Base-by-base conservation (phyloP, 2,888 invertebrate genomes). In the Cataglyphis albicans region DNA sequence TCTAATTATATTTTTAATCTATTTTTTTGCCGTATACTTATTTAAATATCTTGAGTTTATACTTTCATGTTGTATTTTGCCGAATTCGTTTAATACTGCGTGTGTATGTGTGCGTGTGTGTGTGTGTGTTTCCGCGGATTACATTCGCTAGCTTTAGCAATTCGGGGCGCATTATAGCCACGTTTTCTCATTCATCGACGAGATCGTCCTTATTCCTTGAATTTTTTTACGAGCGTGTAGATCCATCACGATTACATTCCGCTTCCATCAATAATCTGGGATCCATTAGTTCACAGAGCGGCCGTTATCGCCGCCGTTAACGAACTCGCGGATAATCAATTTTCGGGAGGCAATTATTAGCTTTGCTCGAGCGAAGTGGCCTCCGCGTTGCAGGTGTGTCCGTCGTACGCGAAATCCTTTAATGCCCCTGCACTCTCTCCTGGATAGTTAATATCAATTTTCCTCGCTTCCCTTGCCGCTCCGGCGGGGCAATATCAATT, bases 311-410 rank as follows among this genome's bases (percentile, higher is more conserved):
- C 83, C 67, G n/a, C 87, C 86, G 89, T 90, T 91, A 92, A 92
- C 91, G 91, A 92, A 92, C 88, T 88, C 84, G 59, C 87, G 86
- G 85, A 84, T 92, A 91, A 91, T 92, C 91, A 92, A 92, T 91
- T 92, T 90, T 86, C 80, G 73, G 64, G 88, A 87, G 90, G 89
- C 91, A 92, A 94, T 93, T 92, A 93, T 92, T 91, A 91, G 90
- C 91, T 91, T 87, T 85, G 84, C 83, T 81, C 82, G 81, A 74
- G 57, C 86, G 73, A 74, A 67, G 29, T 18, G 73, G 21, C 32
- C 55, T 70, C 10, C n/a, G 35, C 64, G 59, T 15, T 25, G 38
- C 41, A 59, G 57, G 38, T 57, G 70, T 44, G 65, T 57, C 32
- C 41, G 55, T 65, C 68, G 44, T 61, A 32, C 65, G 18, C 48